Evolutionary conservation across 2,113 vertebrate species (phyloP).

Genomic region (Gasterosteus aculeatus): DNA sequence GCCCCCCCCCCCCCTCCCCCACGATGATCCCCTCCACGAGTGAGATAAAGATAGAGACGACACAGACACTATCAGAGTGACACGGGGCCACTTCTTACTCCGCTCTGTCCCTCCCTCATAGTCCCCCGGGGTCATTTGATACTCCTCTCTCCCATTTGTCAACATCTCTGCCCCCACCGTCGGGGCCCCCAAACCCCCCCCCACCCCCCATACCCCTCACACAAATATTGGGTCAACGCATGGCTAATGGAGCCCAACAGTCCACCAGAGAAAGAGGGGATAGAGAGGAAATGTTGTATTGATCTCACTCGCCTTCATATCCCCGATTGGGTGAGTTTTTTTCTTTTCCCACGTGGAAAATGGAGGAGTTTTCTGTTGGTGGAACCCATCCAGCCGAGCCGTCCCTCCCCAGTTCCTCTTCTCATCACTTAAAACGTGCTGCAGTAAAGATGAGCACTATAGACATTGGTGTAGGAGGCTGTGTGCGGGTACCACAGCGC

Average conservation of each 20-base stretch:
- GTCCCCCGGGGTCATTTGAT: conserved; percentile 71
- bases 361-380: neutral
- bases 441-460: neutral
- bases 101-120: conserved; percentile 21
- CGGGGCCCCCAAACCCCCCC: conserved; percentile 29
- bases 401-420: neutral
- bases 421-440: neutral
- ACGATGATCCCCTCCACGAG: conserved; percentile 19
- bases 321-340: neutral
- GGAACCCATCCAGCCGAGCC: neutral
- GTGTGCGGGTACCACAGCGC: conserved; percentile 6
- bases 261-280: conserved; percentile 17
- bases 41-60: conserved; percentile 13
- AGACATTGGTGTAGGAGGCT: neutral
- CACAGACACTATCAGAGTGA: conserved; percentile 34
- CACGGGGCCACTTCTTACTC: conserved; percentile 65
- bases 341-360: neutral
- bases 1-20: conserved; percentile 18
- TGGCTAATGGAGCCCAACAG: conserved; percentile 65
- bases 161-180: conserved; percentile 62
- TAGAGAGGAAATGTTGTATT: conserved; percentile 25
- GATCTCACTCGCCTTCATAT: conserved; percentile 1
- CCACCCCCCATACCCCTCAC: neutral
- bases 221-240: conserved; percentile 67
- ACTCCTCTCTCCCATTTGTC: conserved; percentile 70